Evolutionary conservation across 2,113 vertebrate species (phyloP), one percentile per base, ranked within the genome.

Genomic region (Odocoileus hemionus): DNA sequence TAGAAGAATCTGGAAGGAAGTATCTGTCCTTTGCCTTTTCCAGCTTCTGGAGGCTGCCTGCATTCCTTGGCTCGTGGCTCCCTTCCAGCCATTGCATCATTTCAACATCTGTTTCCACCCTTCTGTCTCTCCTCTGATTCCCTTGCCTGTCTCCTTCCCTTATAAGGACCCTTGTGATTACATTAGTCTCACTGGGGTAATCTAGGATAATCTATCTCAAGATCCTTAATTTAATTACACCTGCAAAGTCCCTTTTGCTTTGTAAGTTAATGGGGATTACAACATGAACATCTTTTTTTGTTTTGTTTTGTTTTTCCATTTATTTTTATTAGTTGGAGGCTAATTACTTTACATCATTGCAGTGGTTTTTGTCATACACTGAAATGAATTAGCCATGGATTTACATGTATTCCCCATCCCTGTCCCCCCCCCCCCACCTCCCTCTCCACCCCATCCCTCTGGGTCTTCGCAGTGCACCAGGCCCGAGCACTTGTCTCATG

Each of bases 21-120:
- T 61, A 43, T 43, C 55, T 52, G 33, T 80, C 89, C 78, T 45
- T 89, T 54, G 61, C 26, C 83, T 83, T 86, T 84, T 78, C 19
- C 36, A 47, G 70, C 79, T 86, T 92, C 61, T 61, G 26, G 30
- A 90, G 55, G 88, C 55, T 6, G 5, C 23, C 1, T 5, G 10
- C 61, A 43, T 91, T 89, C 64, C 74, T 74, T 64, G 93, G 79
- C 61, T 94, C 57, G 50, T 90, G 94, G 95, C 90, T 84, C 52
- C 79, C 15, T 86, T 52, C 57, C 74, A 94, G 91, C 19, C 33
- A 6, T 67, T 97, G 76, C 47, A 5, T 96, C 88, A 91, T 50
- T 85, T 36, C 16, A 21, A 92, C 54, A 57, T 95, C 76, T 92
- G 74, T 95, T 93, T 92, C 30, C 5, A 3, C 15, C 12, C 26